Evolutionary conservation across 2,797 vertebrate genomes (phyloP).

Genomic region (Taeniopygia guttata): DNA sequence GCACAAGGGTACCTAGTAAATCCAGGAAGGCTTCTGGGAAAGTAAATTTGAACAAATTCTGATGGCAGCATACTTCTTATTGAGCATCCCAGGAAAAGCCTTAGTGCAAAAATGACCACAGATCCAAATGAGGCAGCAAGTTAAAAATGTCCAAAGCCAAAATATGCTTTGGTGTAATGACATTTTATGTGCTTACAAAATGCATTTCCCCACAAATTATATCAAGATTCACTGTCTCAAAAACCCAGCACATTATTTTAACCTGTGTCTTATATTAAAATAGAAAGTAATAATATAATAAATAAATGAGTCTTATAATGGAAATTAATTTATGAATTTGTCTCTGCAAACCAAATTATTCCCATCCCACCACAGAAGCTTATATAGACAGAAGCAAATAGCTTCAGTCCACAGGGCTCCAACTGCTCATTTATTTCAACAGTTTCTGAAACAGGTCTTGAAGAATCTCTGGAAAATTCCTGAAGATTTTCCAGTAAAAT

Average conservation of each 20-base stretch:
- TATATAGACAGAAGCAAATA: background rate
- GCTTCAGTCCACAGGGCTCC: background rate
- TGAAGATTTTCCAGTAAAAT: background rate
- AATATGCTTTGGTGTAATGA: background rate
- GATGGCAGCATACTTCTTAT: background rate
- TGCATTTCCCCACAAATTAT: background rate
- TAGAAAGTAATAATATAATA: background rate
- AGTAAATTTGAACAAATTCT: background rate
- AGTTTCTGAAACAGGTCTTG: background rate
- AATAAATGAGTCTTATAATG: background rate
- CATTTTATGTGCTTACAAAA: background rate
- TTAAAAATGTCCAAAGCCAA: background rate
- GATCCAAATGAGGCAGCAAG: background rate
- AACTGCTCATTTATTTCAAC: background rate
- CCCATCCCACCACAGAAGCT: background rate
- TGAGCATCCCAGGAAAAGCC: background rate
- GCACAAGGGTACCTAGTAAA: fast-evolving
- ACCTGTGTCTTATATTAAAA: background rate
- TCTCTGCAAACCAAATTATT: background rate
- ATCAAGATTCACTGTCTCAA: background rate
- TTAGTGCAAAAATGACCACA: background rate
- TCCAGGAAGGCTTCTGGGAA: background rate
- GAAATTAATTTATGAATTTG: background rate
- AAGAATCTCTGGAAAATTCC: background rate
- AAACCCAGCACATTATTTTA: background rate